Base-by-base conservation (phyloP, 2,797 vertebrate genomes). In the Thalassophryne amazonica region DNA sequence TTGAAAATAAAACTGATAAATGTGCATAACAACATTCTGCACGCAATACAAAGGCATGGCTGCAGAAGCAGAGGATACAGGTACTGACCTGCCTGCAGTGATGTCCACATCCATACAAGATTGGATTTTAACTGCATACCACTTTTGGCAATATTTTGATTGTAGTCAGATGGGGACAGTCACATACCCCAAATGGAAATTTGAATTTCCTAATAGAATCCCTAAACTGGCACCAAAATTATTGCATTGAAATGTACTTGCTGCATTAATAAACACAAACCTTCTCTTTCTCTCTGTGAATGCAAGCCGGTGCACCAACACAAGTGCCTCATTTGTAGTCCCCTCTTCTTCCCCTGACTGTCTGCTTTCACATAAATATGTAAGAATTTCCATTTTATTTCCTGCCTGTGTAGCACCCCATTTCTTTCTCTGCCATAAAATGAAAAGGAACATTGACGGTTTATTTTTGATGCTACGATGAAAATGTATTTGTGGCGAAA, bases 121-220 rank as follows among this genome's bases (percentile, higher is more conserved):
- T n/a, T n/a, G n/a, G n/a, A n/a, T n/a, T n/a, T n/a, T n/a, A n/a
- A n/a, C n/a, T n/a, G n/a, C n/a, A n/a, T n/a, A n/a, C n/a, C n/a
- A n/a, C n/a, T n/a, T n/a, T n/a, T n/a, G n/a, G n/a, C n/a, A n/a
- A n/a, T n/a, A n/a, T n/a, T n/a, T n/a, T n/a, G n/a, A n/a, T n/a
- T n/a, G n/a, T n/a, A n/a, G n/a, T n/a, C n/a, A n/a, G n/a, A n/a
- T n/a, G n/a, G n/a, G n/a, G n/a, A n/a, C n/a, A n/a, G n/a, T n/a
- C n/a, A n/a, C n/a, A n/a, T n/a, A n/a, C n/a, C 73, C 57, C 67
- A 45, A 54, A 79, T 69, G 43, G 67, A 70, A 76, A 63, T 51
- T 29, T 40, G 14, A 52, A 46, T 69, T 72, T 70, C 43, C 34
- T 58, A 35, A 68, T 35, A 16, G 23, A 64, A 51, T 32, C 34